These are phyloP conservation scores for Syngnathus floridae DNA, from an alignment of 2,113 vertebrate genomes.

Conservation along the genomic window DNA sequence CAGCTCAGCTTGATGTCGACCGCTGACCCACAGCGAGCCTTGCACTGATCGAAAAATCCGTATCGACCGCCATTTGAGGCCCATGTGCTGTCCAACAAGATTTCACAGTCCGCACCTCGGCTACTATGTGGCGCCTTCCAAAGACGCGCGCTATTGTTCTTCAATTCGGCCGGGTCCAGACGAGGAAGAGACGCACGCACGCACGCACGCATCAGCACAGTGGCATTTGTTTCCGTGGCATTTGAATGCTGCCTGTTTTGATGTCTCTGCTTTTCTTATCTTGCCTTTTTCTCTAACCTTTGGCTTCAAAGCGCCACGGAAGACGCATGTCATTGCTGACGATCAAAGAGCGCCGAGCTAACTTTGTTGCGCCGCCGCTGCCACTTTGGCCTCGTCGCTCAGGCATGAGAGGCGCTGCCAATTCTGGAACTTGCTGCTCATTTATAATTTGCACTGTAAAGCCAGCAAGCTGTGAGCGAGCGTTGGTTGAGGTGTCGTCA, in stretches of 20 bases:
- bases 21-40: too few relatives aligned
- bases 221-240: slow-evolving; percentile 44
- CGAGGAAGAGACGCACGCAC: neutral
- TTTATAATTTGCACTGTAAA: neutral
- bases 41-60: too few relatives aligned
- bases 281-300: slow-evolving; percentile 43
- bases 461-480: neutral
- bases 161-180: neutral
- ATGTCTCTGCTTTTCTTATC: slow-evolving; percentile 13
- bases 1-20: too few relatives aligned
- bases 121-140: too few relatives aligned
- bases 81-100: too few relatives aligned
- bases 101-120: too few relatives aligned
- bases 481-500: too few relatives aligned
- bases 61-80: too few relatives aligned
- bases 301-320: slow-evolving; percentile 57
- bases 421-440: neutral
- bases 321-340: slow-evolving; percentile 38
- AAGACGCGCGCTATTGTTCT: neutral
- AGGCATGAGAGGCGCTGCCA: slow-evolving; percentile 27
- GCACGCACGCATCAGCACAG: slow-evolving; percentile 7
- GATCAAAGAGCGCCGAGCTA: slow-evolving; percentile 55
- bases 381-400: slow-evolving; percentile 45
- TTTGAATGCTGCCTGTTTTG: slow-evolving; percentile 25
- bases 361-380: slow-evolving; percentile 47